These are phyloP conservation scores for Campoplex nolae DNA, from an alignment of 2,888 invertebrate genomes.

Conservation along the genomic window DNA sequence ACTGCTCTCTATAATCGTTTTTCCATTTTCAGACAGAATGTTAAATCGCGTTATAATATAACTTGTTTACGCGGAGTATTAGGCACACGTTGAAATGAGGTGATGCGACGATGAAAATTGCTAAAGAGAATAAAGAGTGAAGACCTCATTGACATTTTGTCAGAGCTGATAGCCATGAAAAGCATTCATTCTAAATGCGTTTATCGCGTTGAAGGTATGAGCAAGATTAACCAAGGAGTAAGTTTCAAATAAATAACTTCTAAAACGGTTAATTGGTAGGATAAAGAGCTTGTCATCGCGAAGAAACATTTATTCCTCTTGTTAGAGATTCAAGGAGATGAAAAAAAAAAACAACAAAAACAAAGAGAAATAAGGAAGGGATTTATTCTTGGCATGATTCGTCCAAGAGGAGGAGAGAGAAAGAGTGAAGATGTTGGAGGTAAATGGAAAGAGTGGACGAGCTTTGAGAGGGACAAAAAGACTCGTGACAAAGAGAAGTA, in stretches of 20 bases:
- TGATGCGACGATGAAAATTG: too few species aligned
- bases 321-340: background rate
- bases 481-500: constrained; percentile 40
- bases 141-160: too few species aligned
- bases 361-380: background rate
- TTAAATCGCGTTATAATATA: too few species aligned
- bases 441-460: constrained; percentile 39
- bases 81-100: too few species aligned
- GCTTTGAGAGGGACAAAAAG: constrained; percentile 36
- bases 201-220: background rate
- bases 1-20: too few species aligned
- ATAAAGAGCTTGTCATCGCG: background rate
- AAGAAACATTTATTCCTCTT: background rate
- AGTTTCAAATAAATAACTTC: background rate
- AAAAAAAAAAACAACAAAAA: background rate
- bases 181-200: background rate
- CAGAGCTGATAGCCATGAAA: too few species aligned
- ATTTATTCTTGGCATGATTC: constrained; percentile 6
- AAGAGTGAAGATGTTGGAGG: background rate
- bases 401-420: background rate
- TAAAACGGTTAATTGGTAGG: background rate
- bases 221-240: background rate
- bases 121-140: too few species aligned
- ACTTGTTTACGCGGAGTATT: too few species aligned
- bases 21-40: too few species aligned